phyloP scores from a whole-genome alignment of 2,797 vertebrate genomes.

The Muscicapa striata region DNA sequence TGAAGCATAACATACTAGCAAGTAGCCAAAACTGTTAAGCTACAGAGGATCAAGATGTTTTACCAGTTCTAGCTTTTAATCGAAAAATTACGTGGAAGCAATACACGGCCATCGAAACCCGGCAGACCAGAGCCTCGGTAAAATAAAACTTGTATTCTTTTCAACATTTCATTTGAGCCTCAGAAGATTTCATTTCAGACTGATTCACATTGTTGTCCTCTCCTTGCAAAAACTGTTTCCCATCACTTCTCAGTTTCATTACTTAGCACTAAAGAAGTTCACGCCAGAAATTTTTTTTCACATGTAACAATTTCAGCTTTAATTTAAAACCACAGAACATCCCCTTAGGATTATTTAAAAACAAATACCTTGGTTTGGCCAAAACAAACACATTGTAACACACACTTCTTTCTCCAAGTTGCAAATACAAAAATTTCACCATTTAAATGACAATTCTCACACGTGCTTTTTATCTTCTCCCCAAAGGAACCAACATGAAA shows the following conservation, averaged over 20 bases:
- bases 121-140: background rate
- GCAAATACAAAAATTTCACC: background rate
- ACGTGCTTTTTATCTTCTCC: background rate
- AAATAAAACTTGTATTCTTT: background rate
- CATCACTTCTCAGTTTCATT: background rate
- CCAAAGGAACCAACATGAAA: background rate
- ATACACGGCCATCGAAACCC: background rate
- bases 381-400: background rate
- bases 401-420: background rate
- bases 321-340: background rate
- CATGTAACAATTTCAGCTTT: background rate
- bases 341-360: background rate
- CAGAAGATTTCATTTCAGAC: background rate
- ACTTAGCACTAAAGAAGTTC: background rate
- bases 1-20: background rate
- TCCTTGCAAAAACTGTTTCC: background rate
- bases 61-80: background rate
- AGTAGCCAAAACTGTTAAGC: background rate
- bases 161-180: background rate
- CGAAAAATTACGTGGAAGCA: background rate
- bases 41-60: background rate
- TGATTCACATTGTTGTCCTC: background rate
- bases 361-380: background rate
- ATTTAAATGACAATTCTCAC: background rate
- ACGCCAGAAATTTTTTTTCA: background rate